Percentiles rank a stretch among this genome's conserved stretches.
Evolutionary conservation across 2,113 vertebrate genomes (phyloP).

Genomic region (Ptilorrhoa leucosticta): DNA sequence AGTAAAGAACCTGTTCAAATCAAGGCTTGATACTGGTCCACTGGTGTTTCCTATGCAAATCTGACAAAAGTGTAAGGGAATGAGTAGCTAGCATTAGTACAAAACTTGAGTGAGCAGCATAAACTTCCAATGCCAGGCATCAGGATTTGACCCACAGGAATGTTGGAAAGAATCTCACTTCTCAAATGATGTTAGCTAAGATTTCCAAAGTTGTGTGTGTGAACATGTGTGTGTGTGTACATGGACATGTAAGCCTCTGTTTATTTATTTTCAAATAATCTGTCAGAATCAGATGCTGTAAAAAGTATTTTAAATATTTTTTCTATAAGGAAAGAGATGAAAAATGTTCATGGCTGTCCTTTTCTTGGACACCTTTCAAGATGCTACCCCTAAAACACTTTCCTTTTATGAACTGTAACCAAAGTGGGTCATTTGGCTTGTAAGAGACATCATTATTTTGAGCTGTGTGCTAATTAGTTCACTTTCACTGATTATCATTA

Average conservation of each 20-base stretch:
- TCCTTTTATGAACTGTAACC: not conserved
- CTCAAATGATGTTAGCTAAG: not conserved
- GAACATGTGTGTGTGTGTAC: not conserved
- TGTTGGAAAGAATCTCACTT: not conserved
- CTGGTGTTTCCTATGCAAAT: not conserved
- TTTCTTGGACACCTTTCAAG: not conserved
- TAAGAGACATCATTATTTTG: constrained; percentile 15
- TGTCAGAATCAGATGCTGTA: not conserved
- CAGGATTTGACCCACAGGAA: not conserved
- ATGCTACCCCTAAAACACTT: not conserved
- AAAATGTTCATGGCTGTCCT: not conserved
- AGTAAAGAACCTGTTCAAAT: not conserved
- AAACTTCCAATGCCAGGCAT: not conserved
- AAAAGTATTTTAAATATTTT: not conserved
- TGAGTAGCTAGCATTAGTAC: not conserved
- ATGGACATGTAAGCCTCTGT: not conserved
- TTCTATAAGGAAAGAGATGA: not conserved
- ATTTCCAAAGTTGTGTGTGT: not conserved
- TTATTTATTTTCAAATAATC: not conserved
- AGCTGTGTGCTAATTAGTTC: constrained; percentile 37
- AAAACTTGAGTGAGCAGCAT: not conserved
- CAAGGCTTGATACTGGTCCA: not conserved
- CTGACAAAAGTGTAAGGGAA: not conserved
- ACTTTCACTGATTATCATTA: constrained; percentile 7
- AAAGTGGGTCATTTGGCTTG: constrained; percentile 10